Evolutionary conservation across 2,888 invertebrate species (phyloP).

Genomic region (Galerucella calmariensis): DNA sequence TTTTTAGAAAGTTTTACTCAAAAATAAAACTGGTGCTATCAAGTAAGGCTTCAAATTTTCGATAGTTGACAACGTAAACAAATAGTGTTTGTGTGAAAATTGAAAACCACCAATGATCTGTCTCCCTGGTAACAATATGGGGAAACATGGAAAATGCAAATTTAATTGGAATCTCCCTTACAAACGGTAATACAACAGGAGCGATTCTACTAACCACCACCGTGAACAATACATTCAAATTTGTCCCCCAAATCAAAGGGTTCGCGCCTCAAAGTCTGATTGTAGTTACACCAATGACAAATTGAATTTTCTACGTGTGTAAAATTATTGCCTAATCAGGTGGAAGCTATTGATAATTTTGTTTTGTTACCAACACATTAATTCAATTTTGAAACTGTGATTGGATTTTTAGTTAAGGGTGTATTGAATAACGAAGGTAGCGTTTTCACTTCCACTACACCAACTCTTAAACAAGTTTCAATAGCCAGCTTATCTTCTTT

Average conservation of each 20-base stretch:
- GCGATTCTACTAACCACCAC: background rate
- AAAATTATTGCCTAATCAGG: background rate
- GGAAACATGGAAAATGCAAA: background rate
- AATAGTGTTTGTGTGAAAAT: background rate
- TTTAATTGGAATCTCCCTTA: conserved; percentile 13
- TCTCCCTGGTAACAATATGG: background rate
- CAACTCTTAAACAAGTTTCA: no score
- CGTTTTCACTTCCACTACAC: no score
- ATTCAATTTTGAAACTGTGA: conserved; percentile 3
- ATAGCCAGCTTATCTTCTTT: no score
- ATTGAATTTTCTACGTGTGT: background rate
- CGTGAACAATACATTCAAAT: background rate
- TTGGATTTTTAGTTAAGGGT: background rate
- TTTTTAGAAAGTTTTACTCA: no score
- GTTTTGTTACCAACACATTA: background rate
- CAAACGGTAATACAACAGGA: background rate
- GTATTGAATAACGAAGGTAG: background rate
- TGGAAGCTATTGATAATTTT: conserved; percentile 1
- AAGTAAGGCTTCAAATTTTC: no score
- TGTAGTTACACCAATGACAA: background rate
- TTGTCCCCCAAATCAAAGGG: conserved; percentile 4
- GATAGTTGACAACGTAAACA: no score
- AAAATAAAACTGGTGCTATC: no score
- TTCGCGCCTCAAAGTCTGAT: conserved; percentile 3
- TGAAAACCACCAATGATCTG: background rate